Evolutionary conservation across 1,140 invertebrate species (phyloP), one percentile per base, ranked within the genome.

Genomic region (Sycobia sp.): DNA sequence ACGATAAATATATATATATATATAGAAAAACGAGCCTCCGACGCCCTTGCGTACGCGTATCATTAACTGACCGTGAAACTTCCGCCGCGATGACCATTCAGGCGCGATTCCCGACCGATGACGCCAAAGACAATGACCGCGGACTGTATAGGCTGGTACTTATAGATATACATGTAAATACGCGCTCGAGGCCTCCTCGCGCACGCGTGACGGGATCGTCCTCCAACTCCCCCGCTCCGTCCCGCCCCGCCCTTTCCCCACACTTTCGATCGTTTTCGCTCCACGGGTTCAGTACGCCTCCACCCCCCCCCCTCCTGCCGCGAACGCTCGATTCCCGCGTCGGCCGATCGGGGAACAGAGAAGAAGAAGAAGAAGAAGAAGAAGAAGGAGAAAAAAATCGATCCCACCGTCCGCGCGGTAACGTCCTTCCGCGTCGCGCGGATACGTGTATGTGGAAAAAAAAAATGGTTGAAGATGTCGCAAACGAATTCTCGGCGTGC

Each of bases 101-200:
- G 36, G 63, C 55, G 57, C 69, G 53, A 69, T 71, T 71, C 55
- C 61, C 65, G 44, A 9, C 34, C 56, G 68, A 67, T 69, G 62
- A 68, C 65, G 67, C 43, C 41, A 43, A 67, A 66, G 66, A 64
- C 63, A 58, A 66, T 61, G 25, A n/a, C n/a, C n/a, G n/a, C n/a
- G n/a, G n/a, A n/a, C n/a, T n/a, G n/a, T n/a, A n/a, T n/a, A n/a
- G n/a, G n/a, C n/a, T n/a, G n/a, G n/a, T n/a, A n/a, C n/a, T n/a
- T n/a, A n/a, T n/a, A n/a, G n/a, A n/a, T n/a, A n/a, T n/a, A n/a
- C n/a, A n/a, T n/a, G n/a, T n/a, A n/a, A n/a, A n/a, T n/a, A n/a
- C n/a, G n/a, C n/a, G n/a, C n/a, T n/a, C n/a, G n/a, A n/a, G n/a
- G n/a, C n/a, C n/a, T n/a, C n/a, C n/a, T n/a, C n/a, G n/a, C n/a